Conservation (phyloP, 2,113 vertebrate species). For the Corythornis cristatus region DNA sequence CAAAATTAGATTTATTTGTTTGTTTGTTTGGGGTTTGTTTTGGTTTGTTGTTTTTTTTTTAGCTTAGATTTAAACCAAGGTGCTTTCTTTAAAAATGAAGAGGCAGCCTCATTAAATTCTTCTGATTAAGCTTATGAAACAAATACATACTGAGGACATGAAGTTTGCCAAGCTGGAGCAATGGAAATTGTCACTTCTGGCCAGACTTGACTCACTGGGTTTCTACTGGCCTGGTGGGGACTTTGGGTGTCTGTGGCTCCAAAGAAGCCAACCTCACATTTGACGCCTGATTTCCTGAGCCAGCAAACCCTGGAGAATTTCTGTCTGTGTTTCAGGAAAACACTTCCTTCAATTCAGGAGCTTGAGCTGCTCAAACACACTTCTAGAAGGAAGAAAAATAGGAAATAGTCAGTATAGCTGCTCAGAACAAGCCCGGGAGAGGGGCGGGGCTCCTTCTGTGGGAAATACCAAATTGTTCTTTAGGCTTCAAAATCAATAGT, state of each 20-base stretch:
- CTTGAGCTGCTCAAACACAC: not conserved
- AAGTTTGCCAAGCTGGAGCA: not conserved
- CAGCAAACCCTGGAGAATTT: slow-evolving; percentile 11
- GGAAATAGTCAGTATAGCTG: not conserved
- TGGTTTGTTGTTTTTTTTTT: no score
- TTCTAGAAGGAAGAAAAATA: not conserved
- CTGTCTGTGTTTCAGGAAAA: slow-evolving; percentile 3
- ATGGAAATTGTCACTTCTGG: not conserved
- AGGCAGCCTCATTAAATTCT: not conserved
- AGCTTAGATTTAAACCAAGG: not conserved
- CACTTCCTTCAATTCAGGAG: slow-evolving; percentile 34
- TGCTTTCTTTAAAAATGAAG: not conserved
- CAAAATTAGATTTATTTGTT: not conserved
- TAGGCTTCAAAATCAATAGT: not conserved
- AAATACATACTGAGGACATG: not conserved
- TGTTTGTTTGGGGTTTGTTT: not conserved
- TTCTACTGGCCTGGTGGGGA: not conserved
- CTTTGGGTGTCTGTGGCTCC: not conserved
- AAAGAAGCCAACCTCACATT: not conserved
- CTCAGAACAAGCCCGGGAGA: rapidly evolving
- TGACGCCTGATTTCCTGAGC: not conserved
- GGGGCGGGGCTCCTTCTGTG: not conserved
- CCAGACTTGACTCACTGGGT: not conserved
- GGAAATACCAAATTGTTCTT: not conserved
- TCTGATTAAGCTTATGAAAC: not conserved